These are phyloP conservation scores for Stictonetta naevosa DNA, from an alignment of 2,113 vertebrate genomes.

Conservation along the genomic window DNA sequence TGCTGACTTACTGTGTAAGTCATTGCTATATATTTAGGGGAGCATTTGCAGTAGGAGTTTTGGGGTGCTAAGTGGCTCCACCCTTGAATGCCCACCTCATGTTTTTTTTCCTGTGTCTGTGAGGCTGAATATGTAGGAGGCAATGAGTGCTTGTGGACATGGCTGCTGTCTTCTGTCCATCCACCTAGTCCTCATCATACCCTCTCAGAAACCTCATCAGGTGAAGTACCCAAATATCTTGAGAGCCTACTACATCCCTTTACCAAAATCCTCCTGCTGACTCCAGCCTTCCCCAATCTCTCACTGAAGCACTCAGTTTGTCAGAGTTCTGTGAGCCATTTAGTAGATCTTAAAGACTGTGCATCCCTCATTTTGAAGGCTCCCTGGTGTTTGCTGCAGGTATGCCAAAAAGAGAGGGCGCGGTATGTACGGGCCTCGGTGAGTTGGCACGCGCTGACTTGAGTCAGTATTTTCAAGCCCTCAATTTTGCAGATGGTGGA, in stretches of 20 bases:
- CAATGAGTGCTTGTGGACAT: background rate
- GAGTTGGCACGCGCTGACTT: conserved; percentile 37
- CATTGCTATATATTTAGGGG: background rate
- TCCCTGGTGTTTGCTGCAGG: conserved; percentile 4
- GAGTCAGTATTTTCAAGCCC: conserved; percentile 57
- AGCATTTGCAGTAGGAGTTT: background rate
- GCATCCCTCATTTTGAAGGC: conserved; percentile 45
- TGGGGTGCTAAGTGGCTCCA: background rate
- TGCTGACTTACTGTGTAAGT: background rate
- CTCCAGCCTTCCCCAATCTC: background rate
- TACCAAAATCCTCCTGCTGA: background rate
- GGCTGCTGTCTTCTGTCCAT: background rate
- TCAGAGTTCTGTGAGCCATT: conserved; percentile 28
- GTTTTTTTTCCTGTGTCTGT: background rate
- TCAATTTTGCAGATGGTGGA: conserved; percentile 25
- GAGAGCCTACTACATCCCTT: background rate
- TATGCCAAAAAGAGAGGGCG: conserved; percentile 50
- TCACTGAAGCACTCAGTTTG: background rate
- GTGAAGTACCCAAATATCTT: background rate
- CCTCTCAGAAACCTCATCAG: accelerated
- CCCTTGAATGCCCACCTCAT: background rate
- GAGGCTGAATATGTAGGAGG: background rate
- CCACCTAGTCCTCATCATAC: background rate
- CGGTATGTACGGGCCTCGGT: background rate
- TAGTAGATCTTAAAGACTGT: conserved; percentile 14